Base-by-base conservation (phyloP, 2,113 vertebrate genomes). In the Pelmatolapia mariae region DNA sequence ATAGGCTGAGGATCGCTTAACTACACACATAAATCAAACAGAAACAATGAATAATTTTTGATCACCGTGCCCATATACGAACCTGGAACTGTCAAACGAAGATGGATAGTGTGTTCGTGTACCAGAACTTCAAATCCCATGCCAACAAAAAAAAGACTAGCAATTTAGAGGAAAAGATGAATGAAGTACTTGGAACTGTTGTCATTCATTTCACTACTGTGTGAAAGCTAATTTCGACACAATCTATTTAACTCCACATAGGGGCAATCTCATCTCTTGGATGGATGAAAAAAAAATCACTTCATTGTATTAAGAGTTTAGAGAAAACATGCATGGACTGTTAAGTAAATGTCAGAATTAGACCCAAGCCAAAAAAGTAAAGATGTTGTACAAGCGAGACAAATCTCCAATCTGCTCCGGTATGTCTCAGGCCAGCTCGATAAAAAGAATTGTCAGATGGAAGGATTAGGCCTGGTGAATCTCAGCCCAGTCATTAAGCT, bases 351-450 rank as follows among this genome's bases (percentile, higher is more conserved):
- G 87, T 93, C 87, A 91, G 89, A 91, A 86, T 91, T 47, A 87
- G 80, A 86, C 59, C 40, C 19, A 45, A 45, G 85, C 80, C 78
- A 87, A 91, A 87, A 85, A 91, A 88, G 92, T 85, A 86, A 85
- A 89, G 85, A 81, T 19, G 54, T 22, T 81, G 92, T 61, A 88
- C 91, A 87, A 93, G 52, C 50, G 76, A 89, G 89, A 85, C 89
- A 94, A 89, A 94, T 93, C 87, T 94, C 80, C 92, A 95, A 93
- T 95, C 93, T 94, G 91, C 71, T 86, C 61, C 10, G 73, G 53
- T 82, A 36, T 81, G 81, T 91, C 82, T 91, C 40, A 12, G 87
- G 87, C 86, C 89, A 84, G 86, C 80, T 86, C 86, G 92, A 90
- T 91, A 86, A 89, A 94, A 91, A 87, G 88, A 87, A 89, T 82